Evolutionary conservation across 2,888 invertebrate species (phyloP).

Genomic region (Abscondita cerata): DNA sequence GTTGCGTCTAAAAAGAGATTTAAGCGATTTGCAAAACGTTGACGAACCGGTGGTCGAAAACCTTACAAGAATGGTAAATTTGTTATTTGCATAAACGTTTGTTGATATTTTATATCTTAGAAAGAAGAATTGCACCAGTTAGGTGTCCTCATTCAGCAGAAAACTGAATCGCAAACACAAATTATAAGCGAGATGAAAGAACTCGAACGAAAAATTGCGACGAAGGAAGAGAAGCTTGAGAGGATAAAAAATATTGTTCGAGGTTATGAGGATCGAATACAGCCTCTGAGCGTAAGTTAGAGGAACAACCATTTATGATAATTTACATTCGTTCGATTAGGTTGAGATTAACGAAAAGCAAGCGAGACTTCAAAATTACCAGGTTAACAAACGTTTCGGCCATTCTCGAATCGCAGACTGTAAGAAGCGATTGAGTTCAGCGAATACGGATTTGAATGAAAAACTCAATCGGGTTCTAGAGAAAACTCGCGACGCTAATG

Average conservation of each 20-base stretch:
- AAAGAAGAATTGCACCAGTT: slow-evolving; percentile 53
- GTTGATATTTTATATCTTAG: slow-evolving; percentile 37
- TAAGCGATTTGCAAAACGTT: slow-evolving; percentile 50
- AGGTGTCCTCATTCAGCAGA: slow-evolving; percentile 56
- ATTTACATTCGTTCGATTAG: slow-evolving; percentile 46
- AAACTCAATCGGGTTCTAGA: slow-evolving; percentile 58
- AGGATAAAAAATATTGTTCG: slow-evolving; percentile 46
- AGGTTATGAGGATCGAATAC: slow-evolving; percentile 48
- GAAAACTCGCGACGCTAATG: slow-evolving; percentile 59
- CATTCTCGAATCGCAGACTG: slow-evolving; percentile 44
- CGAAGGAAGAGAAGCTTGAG: slow-evolving; percentile 55
- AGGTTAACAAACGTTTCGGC: slow-evolving; percentile 47
- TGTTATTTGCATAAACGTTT: background rate
- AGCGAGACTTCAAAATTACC: slow-evolving; percentile 55
- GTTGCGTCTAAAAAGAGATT: slow-evolving; percentile 43
- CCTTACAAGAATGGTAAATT: slow-evolving; percentile 48
- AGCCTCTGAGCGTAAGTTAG: slow-evolving; percentile 26
- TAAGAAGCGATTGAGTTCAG: slow-evolving; percentile 41
- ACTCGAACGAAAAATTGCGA: slow-evolving; percentile 49
- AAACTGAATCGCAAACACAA: slow-evolving; percentile 51
- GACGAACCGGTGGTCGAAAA: slow-evolving; percentile 53
- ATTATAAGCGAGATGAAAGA: slow-evolving; percentile 49
- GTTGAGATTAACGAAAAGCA: slow-evolving; percentile 61
- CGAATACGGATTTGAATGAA: slow-evolving; percentile 55
- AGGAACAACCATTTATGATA: no score